These are phyloP conservation scores for Malaclemys terrapin DNA, from an alignment of 2,113 vertebrate genomes.

Conservation along the genomic window DNA sequence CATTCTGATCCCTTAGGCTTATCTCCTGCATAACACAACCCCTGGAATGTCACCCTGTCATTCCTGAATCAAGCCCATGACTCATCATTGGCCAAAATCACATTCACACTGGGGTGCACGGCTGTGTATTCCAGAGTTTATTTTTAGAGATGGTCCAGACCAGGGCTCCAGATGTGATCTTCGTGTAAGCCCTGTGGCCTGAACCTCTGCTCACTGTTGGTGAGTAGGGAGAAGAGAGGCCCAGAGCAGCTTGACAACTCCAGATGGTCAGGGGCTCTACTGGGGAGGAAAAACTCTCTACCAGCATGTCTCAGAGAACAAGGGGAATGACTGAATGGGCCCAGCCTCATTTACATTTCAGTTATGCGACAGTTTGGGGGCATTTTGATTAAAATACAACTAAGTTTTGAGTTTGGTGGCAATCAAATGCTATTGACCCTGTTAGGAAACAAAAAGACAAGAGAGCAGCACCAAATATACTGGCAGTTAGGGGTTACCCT, in stretches of 20 bases:
- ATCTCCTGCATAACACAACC: not conserved
- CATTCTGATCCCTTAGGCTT: not conserved
- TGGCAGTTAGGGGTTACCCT: not conserved
- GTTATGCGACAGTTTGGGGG: not conserved
- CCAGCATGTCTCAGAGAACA: not conserved
- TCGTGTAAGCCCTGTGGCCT: not conserved
- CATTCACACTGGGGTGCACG: not conserved
- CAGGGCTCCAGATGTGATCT: not conserved
- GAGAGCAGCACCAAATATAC: not conserved
- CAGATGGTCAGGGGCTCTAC: not conserved
- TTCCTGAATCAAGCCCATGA: not conserved
- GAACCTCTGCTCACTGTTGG: not conserved
- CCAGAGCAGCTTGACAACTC: not conserved
- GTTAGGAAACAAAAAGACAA: not conserved
- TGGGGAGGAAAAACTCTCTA: not conserved
- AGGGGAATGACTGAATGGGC: not conserved
- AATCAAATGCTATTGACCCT: not conserved
- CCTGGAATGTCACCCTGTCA: not conserved
- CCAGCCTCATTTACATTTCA: not conserved
- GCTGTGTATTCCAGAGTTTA: not conserved
- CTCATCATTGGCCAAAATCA: not conserved
- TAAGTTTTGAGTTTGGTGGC: not conserved
- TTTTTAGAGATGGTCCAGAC: not conserved
- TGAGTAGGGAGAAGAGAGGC: not conserved
- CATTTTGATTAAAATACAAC: not conserved